Conservation (phyloP, 2,113 vertebrate species). For the Seriola quinqueradiata region DNA sequence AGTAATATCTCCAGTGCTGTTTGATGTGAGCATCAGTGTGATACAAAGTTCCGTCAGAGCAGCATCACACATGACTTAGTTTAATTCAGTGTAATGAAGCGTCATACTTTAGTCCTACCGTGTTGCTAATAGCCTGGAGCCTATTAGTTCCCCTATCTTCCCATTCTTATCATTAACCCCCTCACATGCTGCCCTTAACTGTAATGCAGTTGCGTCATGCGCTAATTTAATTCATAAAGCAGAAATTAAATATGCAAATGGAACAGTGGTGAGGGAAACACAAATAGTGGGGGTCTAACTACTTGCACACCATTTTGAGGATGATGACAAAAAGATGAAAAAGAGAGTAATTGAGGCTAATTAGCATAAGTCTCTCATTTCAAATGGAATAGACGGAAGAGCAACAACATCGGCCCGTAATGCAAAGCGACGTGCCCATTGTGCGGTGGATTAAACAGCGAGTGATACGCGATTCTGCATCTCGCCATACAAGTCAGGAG, state of each 20-base stretch:
- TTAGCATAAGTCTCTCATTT: constrained; percentile 73
- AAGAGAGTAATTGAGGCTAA: constrained; percentile 70
- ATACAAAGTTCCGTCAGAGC: constrained; percentile 43
- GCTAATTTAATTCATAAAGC: constrained; percentile 72
- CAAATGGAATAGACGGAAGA: constrained; percentile 59
- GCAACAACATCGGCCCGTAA: constrained; percentile 66
- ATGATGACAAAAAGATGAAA: constrained; percentile 72
- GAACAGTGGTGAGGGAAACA: constrained; percentile 7
- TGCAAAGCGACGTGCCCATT: constrained; percentile 75
- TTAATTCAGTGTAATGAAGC: constrained; percentile 73
- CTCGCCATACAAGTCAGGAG: constrained; percentile 72
- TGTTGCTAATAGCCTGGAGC: constrained; percentile 76
- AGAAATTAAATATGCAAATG: constrained; percentile 77
- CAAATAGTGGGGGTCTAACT: constrained; percentile 51
- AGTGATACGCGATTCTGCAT: constrained; percentile 68
- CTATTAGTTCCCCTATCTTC: constrained; percentile 73
- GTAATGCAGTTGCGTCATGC: constrained; percentile 69
- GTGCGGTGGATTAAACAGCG: constrained; percentile 76
- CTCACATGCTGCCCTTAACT: constrained; percentile 63
- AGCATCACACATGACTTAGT: constrained; percentile 67
- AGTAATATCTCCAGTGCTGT: constrained; percentile 45
- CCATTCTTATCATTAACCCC: constrained; percentile 73
- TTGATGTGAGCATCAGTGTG: constrained; percentile 39
- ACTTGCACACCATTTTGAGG: constrained; percentile 43
- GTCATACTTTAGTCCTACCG: constrained; percentile 59